Evolutionary conservation across 2,888 invertebrate species (phyloP).

Genomic region (Phalera bucephala): DNA sequence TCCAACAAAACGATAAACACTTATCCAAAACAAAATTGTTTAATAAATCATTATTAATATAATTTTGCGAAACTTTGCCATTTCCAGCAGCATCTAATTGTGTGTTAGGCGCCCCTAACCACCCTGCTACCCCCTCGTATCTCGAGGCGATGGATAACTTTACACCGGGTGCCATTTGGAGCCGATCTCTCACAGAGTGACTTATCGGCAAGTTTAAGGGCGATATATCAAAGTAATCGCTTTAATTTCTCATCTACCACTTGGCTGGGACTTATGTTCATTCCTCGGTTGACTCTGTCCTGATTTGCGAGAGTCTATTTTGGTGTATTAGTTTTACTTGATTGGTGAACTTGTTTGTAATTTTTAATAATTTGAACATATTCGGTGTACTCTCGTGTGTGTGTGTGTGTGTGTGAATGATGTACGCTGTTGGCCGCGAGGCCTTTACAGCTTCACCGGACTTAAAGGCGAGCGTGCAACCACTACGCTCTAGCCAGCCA

Average conservation of each 20-base stretch:
- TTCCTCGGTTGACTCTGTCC: conserved; percentile 59
- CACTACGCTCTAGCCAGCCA: too few species aligned
- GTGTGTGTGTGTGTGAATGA: too few species aligned
- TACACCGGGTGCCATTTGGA: conserved; percentile 74
- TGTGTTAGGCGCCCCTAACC: conserved; percentile 34
- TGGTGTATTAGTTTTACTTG: not conserved
- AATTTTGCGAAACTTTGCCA: conserved; percentile 37
- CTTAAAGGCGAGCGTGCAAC: too few species aligned
- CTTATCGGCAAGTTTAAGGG: conserved; percentile 79
- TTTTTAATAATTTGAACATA: not conserved
- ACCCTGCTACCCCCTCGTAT: conserved; percentile 34
- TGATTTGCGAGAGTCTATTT: conserved; percentile 43
- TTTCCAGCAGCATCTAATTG: conserved; percentile 48
- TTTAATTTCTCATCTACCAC: conserved; percentile 81
- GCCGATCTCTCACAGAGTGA: conserved; percentile 73
- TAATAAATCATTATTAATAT: conserved; percentile 32
- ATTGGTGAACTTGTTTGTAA: too few species aligned
- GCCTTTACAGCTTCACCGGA: too few species aligned
- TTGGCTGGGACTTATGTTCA: conserved; percentile 66
- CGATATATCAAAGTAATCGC: conserved; percentile 81
- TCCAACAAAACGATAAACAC: too few species aligned
- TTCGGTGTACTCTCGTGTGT: too few species aligned
- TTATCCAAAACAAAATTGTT: conserved; percentile 10
- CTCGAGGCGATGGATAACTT: conserved; percentile 72
- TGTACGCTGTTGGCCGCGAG: too few species aligned